These are phyloP conservation scores for Sinelater perroti DNA, from an alignment of 2,888 invertebrate species.

Conservation along the genomic window DNA sequence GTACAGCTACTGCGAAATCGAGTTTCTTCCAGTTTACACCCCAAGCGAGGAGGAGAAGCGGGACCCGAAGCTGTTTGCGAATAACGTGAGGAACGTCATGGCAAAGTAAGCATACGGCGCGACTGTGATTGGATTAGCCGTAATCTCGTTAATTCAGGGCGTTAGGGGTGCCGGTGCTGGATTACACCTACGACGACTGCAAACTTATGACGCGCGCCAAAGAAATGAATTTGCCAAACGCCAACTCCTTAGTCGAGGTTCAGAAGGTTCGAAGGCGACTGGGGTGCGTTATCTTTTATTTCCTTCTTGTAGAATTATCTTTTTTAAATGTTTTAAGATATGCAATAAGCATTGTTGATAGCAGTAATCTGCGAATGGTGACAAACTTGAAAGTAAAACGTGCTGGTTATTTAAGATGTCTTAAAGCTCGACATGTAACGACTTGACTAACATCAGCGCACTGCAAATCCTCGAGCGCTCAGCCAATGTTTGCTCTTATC, in stretches of 20 bases:
- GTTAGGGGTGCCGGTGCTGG: conserved; percentile 83
- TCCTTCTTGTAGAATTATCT: too few relatives aligned
- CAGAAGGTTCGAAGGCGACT: conserved; percentile 78
- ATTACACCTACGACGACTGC: conserved; percentile 94
- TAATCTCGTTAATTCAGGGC: conserved; percentile 66
- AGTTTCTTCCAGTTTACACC: conserved; percentile 90
- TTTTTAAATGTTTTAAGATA: too few relatives aligned
- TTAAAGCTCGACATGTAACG: too few relatives aligned
- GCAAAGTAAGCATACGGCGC: conserved; percentile 84
- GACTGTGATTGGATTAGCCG: too few relatives aligned
- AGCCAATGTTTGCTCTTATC: too few relatives aligned
- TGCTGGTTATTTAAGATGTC: too few relatives aligned
- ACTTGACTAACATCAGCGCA: too few relatives aligned
- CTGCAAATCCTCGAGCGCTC: too few relatives aligned
- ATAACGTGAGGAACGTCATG: conserved; percentile 90
- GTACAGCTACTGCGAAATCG: conserved; percentile 87
- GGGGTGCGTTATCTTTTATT: too few relatives aligned
- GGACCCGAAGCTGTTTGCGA: conserved; percentile 88
- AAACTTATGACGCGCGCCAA: conserved; percentile 85
- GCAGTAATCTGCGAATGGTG: too few relatives aligned
- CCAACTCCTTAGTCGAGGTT: conserved; percentile 79
- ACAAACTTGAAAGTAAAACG: too few relatives aligned
- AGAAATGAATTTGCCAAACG: conserved; percentile 80
- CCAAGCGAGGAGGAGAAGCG: conserved; percentile 86
- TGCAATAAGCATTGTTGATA: too few relatives aligned